Base-by-base conservation (phyloP, 1,140 invertebrate species). In the Trichonephila clavipes region DNA sequence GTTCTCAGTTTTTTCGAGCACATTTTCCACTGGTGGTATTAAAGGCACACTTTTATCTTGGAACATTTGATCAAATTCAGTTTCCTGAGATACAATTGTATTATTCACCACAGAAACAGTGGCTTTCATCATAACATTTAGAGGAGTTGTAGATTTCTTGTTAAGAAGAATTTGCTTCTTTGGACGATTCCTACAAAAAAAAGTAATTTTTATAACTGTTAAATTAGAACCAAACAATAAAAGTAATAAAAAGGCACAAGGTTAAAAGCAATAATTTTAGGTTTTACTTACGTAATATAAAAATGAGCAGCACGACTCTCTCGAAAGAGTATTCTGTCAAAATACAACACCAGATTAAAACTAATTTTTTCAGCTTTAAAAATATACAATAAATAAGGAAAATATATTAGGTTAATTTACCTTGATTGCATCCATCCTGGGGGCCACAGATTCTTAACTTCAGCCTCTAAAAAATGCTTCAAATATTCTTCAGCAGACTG, bases 371-470 rank as follows among this genome's bases (percentile, higher is more conserved):
- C 6, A 21, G 21, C 7, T 24, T 2, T 14, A n/a, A 8, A 69
- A 69, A 86, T 86, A 82, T 40, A 44, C 40, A 24, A 3, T 8
- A 66, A 7, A n/a, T 0, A 12, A 28, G 21, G 14, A 69, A 69
- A 8, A 28, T 3, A 81, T 19, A 12, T 28, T 4, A 4, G 44
- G 24, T n/a, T 12, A 62, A 82, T 59, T 88, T 90, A 96, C 95
- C 96, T 95, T 44, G 95, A 95, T 94, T 96, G 96, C 96, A 97
- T 97, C 96, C 96, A 97, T 8, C 97, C 97, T 88, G 96, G 95
- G 6, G 97, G 97, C 97, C 97, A 97, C 19, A 97, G 94, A 66
- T 96, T 95, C 94, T 96, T 96, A 21, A 97, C 96, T 95, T 96
- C 96, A 19, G 95, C 94, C 62, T 97, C 96, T 51, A 97, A 95